Conservation (phyloP, 2,888 invertebrate species). For the Sarcophaga variegata region DNA sequence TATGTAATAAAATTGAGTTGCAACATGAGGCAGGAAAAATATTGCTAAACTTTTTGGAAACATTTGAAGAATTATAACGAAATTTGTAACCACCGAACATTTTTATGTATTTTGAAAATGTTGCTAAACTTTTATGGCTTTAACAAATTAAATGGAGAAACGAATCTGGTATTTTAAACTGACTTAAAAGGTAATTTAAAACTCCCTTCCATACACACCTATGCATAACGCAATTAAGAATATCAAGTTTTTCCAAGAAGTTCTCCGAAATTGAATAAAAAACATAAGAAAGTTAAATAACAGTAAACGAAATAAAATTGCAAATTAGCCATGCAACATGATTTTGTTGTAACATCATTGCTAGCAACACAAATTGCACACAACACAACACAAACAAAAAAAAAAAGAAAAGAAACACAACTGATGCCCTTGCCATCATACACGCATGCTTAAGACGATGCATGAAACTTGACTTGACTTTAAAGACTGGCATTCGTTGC, state of each 20-base stretch:
- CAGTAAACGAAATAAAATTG: constrained; percentile 52
- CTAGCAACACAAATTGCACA: neutral
- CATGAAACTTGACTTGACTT: neutral
- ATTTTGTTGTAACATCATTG: constrained; percentile 31
- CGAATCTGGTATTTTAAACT: too few species aligned
- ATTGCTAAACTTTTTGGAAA: too few species aligned
- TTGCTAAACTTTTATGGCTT: too few species aligned
- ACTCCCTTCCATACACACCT: too few species aligned
- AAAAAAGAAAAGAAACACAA: constrained; percentile 18
- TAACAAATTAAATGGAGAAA: too few species aligned
- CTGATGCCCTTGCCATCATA: neutral
- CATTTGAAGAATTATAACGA: too few species aligned
- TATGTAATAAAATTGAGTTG: too few species aligned
- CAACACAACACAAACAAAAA: constrained; percentile 11
- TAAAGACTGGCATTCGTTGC: neutral
- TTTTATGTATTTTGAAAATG: too few species aligned
- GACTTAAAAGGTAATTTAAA: too few species aligned
- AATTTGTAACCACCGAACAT: too few species aligned
- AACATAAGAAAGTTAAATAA: constrained; percentile 50
- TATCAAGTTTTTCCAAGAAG: neutral
- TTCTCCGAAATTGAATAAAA: neutral
- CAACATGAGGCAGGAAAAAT: too few species aligned
- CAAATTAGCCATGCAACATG: constrained; percentile 47
- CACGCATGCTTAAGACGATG: constrained; percentile 43
- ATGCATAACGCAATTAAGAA: too few species aligned